A percentile compares a stretch with the other conserved stretches of the same genome.
Evolutionary conservation across 2,113 vertebrate genomes (phyloP).

Genomic region (Hydrolagus affinis): DNA sequence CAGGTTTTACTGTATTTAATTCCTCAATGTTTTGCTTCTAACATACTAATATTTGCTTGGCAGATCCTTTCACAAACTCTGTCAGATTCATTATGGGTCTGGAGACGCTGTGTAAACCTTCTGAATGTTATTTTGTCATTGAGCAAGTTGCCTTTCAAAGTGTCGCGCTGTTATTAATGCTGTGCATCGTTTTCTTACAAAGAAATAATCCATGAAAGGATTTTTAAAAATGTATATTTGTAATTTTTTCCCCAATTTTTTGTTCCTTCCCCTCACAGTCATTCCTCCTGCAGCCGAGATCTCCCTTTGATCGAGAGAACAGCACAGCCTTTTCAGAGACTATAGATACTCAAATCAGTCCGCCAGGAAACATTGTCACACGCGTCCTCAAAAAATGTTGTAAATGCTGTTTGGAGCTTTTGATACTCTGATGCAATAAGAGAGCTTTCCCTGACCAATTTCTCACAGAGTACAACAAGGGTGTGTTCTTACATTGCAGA

Average conservation of each 20-base stretch:
- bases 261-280: no score
- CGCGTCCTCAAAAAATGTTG: not conserved
- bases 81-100: not conserved
- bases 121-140: not conserved
- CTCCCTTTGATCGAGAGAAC: not conserved
- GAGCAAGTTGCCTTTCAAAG: not conserved
- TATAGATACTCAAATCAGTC: no score
- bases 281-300: not conserved
- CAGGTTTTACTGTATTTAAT: not conserved
- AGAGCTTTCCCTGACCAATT: not conserved
- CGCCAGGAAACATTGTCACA: not conserved
- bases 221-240: conserved; percentile 15
- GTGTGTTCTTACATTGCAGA: not conserved
- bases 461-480: not conserved
- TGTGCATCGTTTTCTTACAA: not conserved
- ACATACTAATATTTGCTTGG: not conserved
- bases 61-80: not conserved
- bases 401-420: not conserved
- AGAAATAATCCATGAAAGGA: not conserved
- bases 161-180: not conserved
- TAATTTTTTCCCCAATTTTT: not conserved
- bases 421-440: not conserved
- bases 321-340: no score
- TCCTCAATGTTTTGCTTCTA: not conserved
- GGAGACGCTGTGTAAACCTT: not conserved